Evolutionary conservation across 2,797 vertebrate genomes (phyloP).

Genomic region (Aeoliscus strigatus): DNA sequence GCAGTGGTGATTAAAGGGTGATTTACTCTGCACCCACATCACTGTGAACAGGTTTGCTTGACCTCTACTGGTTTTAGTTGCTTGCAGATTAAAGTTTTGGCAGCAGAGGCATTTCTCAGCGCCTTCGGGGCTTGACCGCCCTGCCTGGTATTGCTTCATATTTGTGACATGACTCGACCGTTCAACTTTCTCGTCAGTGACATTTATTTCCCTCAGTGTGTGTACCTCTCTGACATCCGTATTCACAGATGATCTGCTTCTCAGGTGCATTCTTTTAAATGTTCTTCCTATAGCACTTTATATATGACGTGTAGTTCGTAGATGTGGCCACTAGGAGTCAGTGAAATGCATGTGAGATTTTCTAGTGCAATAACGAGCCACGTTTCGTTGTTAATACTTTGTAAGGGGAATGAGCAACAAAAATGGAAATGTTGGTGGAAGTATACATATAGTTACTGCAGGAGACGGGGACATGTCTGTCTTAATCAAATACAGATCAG

Average conservation of each 20-base stretch:
- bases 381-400: conserved; percentile 3
- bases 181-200: too few species aligned
- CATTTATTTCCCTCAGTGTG: too few species aligned
- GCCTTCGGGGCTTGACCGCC: conserved; percentile 4
- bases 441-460: not conserved
- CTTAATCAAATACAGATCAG: too few species aligned
- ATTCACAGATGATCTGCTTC: conserved; percentile 17
- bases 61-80: conserved; percentile 14
- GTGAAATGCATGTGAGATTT: conserved; percentile 2
- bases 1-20: conserved; percentile 16
- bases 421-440: not conserved
- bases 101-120: conserved; percentile 24
- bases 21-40: conserved; percentile 5
- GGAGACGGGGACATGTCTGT: too few species aligned
- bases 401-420: conserved; percentile 6
- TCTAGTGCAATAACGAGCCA: conserved; percentile 1
- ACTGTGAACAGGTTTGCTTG: conserved; percentile 11
- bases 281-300: not conserved
- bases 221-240: too few species aligned
- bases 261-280: too few species aligned
- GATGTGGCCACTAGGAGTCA: conserved; percentile 33
- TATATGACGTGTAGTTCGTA: conserved; percentile 2
- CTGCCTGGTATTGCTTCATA: not conserved
- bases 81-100: conserved; percentile 26
- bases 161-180: too few species aligned